Percentiles rank a stretch among this genome's conserved stretches.
These are phyloP conservation scores for Poliocrania exsul DNA, from an alignment of 2,797 vertebrate genomes.

Conservation along the genomic window DNA sequence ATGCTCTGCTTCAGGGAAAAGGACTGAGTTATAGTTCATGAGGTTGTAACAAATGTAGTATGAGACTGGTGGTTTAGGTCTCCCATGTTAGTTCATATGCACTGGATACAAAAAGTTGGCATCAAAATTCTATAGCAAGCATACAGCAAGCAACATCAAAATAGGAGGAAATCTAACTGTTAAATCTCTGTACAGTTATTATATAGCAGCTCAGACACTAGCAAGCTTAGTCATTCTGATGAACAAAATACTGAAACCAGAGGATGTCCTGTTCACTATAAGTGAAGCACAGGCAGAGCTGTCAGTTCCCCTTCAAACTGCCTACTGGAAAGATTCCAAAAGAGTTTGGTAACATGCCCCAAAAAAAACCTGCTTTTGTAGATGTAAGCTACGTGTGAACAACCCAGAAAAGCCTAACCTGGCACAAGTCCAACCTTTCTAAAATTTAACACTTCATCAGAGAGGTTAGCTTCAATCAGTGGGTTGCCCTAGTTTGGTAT, in stretches of 20 bases:
- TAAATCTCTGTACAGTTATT: background rate
- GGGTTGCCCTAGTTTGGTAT: background rate
- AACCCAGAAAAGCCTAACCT: background rate
- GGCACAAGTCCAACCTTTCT: background rate
- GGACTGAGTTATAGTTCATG: background rate
- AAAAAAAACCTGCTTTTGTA: background rate
- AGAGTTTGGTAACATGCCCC: background rate
- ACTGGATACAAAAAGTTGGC: background rate
- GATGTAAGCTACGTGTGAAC: background rate
- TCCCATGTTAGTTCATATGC: background rate
- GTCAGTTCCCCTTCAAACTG: background rate
- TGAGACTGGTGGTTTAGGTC: background rate
- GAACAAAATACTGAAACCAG: background rate
- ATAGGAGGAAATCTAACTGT: background rate
- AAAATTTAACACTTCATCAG: background rate
- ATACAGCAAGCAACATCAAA: background rate
- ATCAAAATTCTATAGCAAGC: background rate
- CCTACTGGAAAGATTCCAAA: background rate
- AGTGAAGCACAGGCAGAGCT: background rate
- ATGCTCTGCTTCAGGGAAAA: background rate
- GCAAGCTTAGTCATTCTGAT: background rate
- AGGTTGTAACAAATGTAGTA: accelerated
- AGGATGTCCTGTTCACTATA: background rate
- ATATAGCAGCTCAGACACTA: background rate
- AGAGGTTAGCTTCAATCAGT: background rate